These are phyloP conservation scores for Pituophis catenifer DNA, from an alignment of 2,113 vertebrate genomes.

Conservation along the genomic window DNA sequence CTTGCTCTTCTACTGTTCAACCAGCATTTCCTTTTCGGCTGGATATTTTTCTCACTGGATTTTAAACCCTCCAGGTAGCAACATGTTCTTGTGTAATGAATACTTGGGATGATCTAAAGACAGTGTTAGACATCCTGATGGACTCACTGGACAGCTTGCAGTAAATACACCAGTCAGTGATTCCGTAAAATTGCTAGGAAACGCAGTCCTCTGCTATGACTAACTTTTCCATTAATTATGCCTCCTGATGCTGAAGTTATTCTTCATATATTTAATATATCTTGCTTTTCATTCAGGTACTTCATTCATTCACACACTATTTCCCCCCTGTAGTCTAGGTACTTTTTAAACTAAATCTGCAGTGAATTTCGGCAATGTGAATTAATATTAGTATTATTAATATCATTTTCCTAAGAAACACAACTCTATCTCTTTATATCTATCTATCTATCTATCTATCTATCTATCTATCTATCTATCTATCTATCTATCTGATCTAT, in stretches of 20 bases:
- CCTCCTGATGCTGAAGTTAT: neutral
- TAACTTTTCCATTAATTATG: neutral
- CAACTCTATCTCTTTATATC: too few relatives aligned
- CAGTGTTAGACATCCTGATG: neutral
- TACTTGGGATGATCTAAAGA: neutral
- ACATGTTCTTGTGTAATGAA: neutral
- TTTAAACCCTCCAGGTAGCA: neutral
- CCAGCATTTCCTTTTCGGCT: slow-evolving; percentile 1
- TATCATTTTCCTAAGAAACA: neutral
- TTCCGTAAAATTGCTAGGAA: neutral
- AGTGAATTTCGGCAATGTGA: neutral
- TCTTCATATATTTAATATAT: neutral
- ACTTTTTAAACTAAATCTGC: neutral
- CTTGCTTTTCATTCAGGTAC: neutral
- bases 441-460: too few relatives aligned
- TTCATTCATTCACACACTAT: neutral
- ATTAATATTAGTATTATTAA: neutral
- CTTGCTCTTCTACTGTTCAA: neutral
- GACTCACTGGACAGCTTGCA: too few relatives aligned
- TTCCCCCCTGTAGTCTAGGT: neutral
- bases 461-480: too few relatives aligned
- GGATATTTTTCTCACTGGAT: neutral
- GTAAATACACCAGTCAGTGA: neutral
- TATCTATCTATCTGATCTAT: too few relatives aligned
- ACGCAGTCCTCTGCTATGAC: neutral